A percentile compares a stretch with the other conserved stretches of the same genome.
These are phyloP conservation scores for Scelioninae gen. 1 DNA, from an alignment of 2,888 invertebrate species.

Conservation along the genomic window DNA sequence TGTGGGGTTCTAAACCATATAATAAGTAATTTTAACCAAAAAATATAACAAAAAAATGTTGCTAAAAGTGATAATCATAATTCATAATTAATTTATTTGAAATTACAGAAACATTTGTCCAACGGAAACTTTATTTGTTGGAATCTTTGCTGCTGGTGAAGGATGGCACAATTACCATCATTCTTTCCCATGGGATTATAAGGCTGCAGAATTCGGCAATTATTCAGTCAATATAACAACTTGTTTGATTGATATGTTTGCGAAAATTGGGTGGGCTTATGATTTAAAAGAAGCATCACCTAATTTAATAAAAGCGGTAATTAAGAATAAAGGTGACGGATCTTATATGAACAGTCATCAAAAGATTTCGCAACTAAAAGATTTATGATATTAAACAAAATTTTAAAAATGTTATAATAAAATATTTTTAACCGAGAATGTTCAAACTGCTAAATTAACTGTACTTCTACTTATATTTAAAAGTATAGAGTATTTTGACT, in stretches of 20 bases:
- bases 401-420: too few species aligned
- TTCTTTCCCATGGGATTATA: slow-evolving; percentile 97
- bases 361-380: too few species aligned
- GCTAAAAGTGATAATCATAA: too few species aligned
- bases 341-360: too few species aligned
- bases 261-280: slow-evolving; percentile 90
- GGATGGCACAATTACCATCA: slow-evolving; percentile 92
- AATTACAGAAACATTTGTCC: slow-evolving; percentile 57
- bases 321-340: too few species aligned
- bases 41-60: too few species aligned
- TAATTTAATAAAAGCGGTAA: too few species aligned
- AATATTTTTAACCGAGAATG: too few species aligned
- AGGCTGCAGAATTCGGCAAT: slow-evolving; percentile 92
- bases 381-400: too few species aligned
- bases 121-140: slow-evolving; percentile 73
- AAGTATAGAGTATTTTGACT: too few species aligned
- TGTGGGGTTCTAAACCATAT: slow-evolving; percentile 80
- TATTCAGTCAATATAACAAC: slow-evolving; percentile 88
- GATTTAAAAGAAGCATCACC: slow-evolving; percentile 88
- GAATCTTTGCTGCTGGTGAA: slow-evolving; percentile 80
- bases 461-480: too few species aligned
- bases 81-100: background rate
- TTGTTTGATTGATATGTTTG: slow-evolving; percentile 88
- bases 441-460: too few species aligned
- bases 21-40: slow-evolving; percentile 79